Base-by-base conservation (phyloP, 2,888 invertebrate genomes). In the Caenorhabditis wallacei region DNA sequence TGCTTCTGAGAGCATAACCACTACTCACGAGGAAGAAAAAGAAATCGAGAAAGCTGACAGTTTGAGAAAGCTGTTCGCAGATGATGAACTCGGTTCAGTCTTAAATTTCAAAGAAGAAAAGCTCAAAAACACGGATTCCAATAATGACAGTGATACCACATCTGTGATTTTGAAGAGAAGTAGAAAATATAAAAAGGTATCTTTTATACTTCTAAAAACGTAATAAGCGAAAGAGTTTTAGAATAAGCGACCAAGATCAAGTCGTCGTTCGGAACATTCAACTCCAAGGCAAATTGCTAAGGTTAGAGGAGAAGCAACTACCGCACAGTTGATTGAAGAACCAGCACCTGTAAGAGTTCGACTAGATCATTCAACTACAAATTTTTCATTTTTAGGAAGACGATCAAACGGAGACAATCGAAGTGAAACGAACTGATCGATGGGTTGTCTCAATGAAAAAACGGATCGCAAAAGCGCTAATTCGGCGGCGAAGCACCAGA, bases 371-470 rank as follows among this genome's bases (percentile, higher is more conserved):
- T 30, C 35, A 61, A 11, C 4, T n/a, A n/a, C n/a, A n/a, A n/a
- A n/a, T n/a, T 61, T 30, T 18, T 51, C 18, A 10, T 37, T 30
- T 26, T 20, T 26, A 24, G 5, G 43, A 84, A 78, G 46, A 59
- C 11, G 79, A 82, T n/a, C 53, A 59, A 2, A 53, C 54, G 24
- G 82, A 78, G 18, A 59, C 66, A 3, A 56, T 75, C 26, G 82
- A 78, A 57, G 74, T 79, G 37, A 83, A 80, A 64, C 51, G 84
- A 53, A 48, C 75, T 11, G 86, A 84, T 22, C 80, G 84, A 74
- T 87, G 87, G 87, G 86, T 87, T 5, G 68, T 71, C 0, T 84
- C 85, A 5, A 86, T 87, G 86, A 86, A 85, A 71, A 81, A 80
- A 48, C 48, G 87, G 24, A 87, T 87, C 22, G 82, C 84, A 1